A percentile compares a stretch with the other conserved stretches of the same genome.
Evolutionary conservation across 2,797 vertebrate genomes (phyloP).

Genomic region (Alca torda): DNA sequence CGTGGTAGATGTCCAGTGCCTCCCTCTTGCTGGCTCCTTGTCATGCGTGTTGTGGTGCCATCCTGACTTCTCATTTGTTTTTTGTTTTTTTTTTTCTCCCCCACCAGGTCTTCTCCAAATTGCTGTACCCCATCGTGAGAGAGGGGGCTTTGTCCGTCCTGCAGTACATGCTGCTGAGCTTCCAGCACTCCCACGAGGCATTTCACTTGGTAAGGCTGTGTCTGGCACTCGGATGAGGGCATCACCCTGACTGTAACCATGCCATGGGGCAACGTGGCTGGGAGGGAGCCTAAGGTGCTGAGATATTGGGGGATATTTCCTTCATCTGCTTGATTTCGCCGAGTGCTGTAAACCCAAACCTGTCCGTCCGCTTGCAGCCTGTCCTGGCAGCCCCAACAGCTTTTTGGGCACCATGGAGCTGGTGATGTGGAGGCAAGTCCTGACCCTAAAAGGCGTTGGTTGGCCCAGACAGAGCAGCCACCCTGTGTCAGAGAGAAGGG

Average conservation of each 20-base stretch:
- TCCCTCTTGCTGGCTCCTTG: neutral
- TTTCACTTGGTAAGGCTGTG: slow-evolving; percentile 81
- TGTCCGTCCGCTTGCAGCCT: neutral
- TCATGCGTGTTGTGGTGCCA: neutral
- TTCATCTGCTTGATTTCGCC: neutral
- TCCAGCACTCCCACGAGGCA: slow-evolving; percentile 84
- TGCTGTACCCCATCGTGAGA: slow-evolving; percentile 81
- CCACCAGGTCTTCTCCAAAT: slow-evolving; percentile 80
- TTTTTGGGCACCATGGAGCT: neutral
- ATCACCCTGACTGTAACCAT: too few species aligned
- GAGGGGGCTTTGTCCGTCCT: slow-evolving; percentile 79
- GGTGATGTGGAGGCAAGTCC: neutral
- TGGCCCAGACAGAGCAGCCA: neutral
- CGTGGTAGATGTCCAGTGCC: neutral
- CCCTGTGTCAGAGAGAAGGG: neutral
- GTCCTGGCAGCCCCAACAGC: neutral
- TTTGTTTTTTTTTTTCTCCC: neutral
- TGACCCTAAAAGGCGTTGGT: neutral
- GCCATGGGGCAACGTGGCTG: neutral
- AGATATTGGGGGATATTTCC: neutral
- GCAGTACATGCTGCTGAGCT: slow-evolving; percentile 83
- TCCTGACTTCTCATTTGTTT: neutral
- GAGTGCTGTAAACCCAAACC: neutral
- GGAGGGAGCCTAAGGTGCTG: neutral
- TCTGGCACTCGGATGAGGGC: neutral